Percentiles rank a stretch among this genome's conserved stretches.
Evolutionary conservation across 2,797 vertebrate genomes (phyloP).

Genomic region (Falco rusticolus): DNA sequence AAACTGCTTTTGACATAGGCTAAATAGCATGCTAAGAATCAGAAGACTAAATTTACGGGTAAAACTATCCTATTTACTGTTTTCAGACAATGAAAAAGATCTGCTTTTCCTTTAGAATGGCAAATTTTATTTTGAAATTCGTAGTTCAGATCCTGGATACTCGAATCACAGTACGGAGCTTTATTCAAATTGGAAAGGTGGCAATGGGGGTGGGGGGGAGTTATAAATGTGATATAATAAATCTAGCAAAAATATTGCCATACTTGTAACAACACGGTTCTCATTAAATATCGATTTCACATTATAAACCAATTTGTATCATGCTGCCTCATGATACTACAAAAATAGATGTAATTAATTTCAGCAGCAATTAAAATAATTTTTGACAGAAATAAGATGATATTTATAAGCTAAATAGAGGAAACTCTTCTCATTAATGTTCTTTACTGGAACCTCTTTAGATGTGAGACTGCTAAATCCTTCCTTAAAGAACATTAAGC

Average conservation of each 20-base stretch:
- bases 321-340: background rate
- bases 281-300: constrained; percentile 36
- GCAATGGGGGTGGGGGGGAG: background rate
- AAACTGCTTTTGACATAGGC: background rate
- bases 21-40: background rate
- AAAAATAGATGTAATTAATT: constrained; percentile 32
- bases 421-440: background rate
- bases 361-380: constrained; percentile 29
- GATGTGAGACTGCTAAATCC: background rate
- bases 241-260: background rate
- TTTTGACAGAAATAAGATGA: background rate
- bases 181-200: background rate
- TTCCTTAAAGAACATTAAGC: background rate
- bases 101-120: background rate
- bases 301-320: constrained; percentile 26
- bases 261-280: background rate
- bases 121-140: background rate
- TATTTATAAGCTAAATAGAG: background rate
- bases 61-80: background rate
- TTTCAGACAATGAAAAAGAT: background rate
- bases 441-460: background rate
- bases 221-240: background rate
- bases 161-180: background rate
- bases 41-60: background rate
- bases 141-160: background rate